Evolutionary conservation across 2,797 vertebrate species (phyloP).

Genomic region (Arctocebus calabarensis): DNA sequence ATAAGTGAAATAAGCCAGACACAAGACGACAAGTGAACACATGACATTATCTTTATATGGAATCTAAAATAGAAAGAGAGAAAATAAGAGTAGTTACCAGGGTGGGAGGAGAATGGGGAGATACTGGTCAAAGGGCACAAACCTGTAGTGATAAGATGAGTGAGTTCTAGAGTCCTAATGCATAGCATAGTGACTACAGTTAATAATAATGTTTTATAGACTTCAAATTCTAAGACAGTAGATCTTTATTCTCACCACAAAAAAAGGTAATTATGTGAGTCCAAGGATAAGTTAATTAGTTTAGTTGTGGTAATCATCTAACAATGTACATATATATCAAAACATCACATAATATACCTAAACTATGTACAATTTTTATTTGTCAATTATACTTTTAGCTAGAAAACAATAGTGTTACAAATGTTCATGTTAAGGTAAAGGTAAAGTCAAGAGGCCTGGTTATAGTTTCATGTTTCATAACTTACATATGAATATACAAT

Average conservation of each 20-base stretch:
- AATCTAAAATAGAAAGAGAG: neutral
- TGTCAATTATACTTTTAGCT: neutral
- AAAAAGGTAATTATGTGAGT: neutral
- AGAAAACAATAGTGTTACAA: neutral
- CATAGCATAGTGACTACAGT: neutral
- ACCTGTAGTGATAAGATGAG: neutral
- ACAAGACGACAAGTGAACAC: neutral
- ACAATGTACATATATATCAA: neutral
- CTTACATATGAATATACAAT: neutral
- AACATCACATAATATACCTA: neutral
- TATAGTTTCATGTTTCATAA: conserved; percentile 43
- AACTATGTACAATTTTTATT: neutral
- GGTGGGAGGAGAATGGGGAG: neutral
- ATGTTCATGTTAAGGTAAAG: conserved; percentile 16
- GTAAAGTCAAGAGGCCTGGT: neutral
- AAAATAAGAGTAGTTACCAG: neutral
- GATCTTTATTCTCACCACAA: neutral
- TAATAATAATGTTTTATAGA: neutral
- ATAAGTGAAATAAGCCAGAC: neutral
- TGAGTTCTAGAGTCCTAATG: neutral
- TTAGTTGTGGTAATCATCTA: neutral
- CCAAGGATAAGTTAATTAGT: neutral
- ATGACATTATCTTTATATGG: neutral
- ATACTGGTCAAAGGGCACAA: neutral
- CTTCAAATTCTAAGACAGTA: neutral